Evolutionary conservation across 2,888 invertebrate genomes (phyloP), one percentile per base, ranked within the genome.

Genomic region (Ornithoptera priamus): DNA sequence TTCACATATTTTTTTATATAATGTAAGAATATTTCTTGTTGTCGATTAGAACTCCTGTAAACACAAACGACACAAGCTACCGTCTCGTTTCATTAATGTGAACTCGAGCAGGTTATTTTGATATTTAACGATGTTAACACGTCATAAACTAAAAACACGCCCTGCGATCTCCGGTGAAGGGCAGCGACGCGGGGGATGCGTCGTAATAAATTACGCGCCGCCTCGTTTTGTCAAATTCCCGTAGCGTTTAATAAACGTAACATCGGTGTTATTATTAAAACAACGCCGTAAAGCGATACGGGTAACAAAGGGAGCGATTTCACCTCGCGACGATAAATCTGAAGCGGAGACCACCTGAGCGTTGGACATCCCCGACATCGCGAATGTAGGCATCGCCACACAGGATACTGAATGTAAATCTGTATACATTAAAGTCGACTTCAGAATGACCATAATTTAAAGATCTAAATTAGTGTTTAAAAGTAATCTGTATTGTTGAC

Each of bases 331-430:
- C 88, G 82, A 89, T 90, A 90, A 90, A 90, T 90, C 88, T 87
- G 85, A 86, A 87, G 86, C 85, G 87, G 85, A 83, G 86, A 87
- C 88, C 91, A 91, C 90, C 90, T 90, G 90, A 87, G 90, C 88
- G 86, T 88, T 88, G 88, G 87, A 88, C 88, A 82, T 84, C 83
- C 86, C 85, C 80, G 85, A 85, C 87, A 87, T 90, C 88, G 90
- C 89, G 88, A 90, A 89, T 88, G 85, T 53, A 85, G 87, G 82
- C 77, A 17, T 46, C 36, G n/a, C 53, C 53, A 18, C 18, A 15
- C n/a, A 18, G n/a, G n/a, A 63, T 63, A 67, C 42, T 42, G 39
- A 67, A 62, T 56, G 42, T 62, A 15, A 63, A 46, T 15, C n/a
- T 61, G 18, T 36, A 53, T 36, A 39, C 2, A 15, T 71, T 75